These are phyloP conservation scores for Mythimna albipuncta DNA, from an alignment of 2,888 invertebrate species.

Conservation along the genomic window DNA sequence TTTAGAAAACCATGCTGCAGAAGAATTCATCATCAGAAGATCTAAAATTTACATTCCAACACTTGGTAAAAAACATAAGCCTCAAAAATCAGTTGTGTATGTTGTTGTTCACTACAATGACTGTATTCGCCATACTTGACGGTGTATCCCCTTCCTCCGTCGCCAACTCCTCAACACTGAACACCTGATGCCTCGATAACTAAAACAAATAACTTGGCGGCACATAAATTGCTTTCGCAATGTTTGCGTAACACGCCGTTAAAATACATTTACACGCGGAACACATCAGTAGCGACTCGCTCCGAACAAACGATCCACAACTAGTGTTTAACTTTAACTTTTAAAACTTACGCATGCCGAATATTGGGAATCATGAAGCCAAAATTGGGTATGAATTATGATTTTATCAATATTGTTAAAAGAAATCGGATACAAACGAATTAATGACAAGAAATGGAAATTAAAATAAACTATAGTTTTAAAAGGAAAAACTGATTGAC, in stretches of 20 bases:
- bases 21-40: neutral
- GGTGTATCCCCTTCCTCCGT: neutral
- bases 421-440: neutral
- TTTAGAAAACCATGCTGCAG: neutral
- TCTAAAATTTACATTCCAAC: neutral
- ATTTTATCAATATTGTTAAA: constrained; percentile 12
- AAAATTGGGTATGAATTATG: constrained; percentile 50
- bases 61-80: too few species aligned
- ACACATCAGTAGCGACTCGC: constrained; percentile 25
- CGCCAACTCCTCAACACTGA: constrained; percentile 28
- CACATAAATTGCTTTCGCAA: constrained; percentile 56
- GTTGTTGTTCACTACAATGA: neutral
- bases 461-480: neutral
- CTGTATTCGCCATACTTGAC: neutral
- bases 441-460: neutral
- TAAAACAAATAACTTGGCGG: constrained; percentile 57
- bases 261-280: constrained; percentile 45
- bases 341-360: constrained; percentile 11
- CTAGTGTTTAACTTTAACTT: constrained; percentile 32
- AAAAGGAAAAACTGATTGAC: too few species aligned
- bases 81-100: too few species aligned
- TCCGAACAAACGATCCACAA: constrained; percentile 46
- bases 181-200: constrained; percentile 51
- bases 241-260: constrained; percentile 50
- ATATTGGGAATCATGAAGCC: constrained; percentile 23